These are phyloP conservation scores for Dusona sp. DNA, from an alignment of 2,888 invertebrate genomes.

Conservation along the genomic window DNA sequence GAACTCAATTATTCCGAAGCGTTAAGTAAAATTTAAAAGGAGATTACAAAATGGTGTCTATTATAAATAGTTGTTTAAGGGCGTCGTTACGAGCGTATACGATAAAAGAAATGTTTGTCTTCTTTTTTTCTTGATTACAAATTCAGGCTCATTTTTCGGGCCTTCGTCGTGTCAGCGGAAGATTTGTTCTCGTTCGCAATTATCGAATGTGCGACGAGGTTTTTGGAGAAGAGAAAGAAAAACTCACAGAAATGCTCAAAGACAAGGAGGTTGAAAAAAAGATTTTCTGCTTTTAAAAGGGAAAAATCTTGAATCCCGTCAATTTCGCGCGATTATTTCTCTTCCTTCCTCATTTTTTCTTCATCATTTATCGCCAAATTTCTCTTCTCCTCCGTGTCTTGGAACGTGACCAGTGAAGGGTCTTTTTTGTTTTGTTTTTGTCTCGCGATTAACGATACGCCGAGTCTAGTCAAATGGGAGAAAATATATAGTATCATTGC, in stretches of 20 bases:
- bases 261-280: neutral
- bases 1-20: constrained; percentile 45
- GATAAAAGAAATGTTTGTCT: constrained; percentile 32
- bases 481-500: constrained; percentile 56
- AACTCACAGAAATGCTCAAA: constrained; percentile 14
- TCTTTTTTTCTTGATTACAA: neutral
- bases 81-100: constrained; percentile 57
- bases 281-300: neutral
- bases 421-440: constrained; percentile 28
- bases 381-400: constrained; percentile 46
- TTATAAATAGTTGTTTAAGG: constrained; percentile 66
- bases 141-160: neutral
- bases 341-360: constrained; percentile 47
- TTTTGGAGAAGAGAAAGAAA: neutral
- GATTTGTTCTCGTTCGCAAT: neutral
- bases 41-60: constrained; percentile 62
- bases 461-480: constrained; percentile 73
- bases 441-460: constrained; percentile 64
- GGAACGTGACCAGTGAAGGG: constrained; percentile 13
- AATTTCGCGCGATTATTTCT: constrained; percentile 41
- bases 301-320: constrained; percentile 1
- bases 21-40: constrained; percentile 37
- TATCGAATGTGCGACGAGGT: neutral
- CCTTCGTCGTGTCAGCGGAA: neutral
- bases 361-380: constrained; percentile 26